Base-by-base conservation (phyloP, 2,797 vertebrate species). In the Pangasius mekongensis region DNA sequence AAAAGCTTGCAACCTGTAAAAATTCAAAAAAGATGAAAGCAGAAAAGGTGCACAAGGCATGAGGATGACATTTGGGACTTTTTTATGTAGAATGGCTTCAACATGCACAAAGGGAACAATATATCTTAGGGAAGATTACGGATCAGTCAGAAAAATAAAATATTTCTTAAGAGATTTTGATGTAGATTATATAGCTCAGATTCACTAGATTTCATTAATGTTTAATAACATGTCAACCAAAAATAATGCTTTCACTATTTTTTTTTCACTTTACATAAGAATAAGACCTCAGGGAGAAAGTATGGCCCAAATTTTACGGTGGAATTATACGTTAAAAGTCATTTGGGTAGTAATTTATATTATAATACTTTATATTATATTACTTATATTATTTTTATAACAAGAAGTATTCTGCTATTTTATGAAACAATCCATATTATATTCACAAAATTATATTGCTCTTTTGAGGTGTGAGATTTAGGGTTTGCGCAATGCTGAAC, bases 21-120 rank as follows among this genome's bases (percentile, higher is more conserved):
- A 82, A 80, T 56, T 82, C 85, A 49, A 52, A 73, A 73, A 30
- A 82, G 56, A 82, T 82, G 64, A 82, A 81, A 36, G 54, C 43
- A 67, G 62, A 74, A 49, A 85, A 83, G 78, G 78, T 83, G 86
- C 78, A 82, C 85, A 86, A 77, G 58, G 47, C 30, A 77, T 56
- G 4, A 56, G 33, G 62, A 60, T 87, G 86, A 87, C 86, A 87
- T 83, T 87, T 87, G 36, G n/a, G 80, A 16, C 80, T 67, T 67
- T 84, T 86, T 87, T n/a, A 73, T 66, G 64, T 39, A 43, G 39
- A 87, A 60, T 80, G 78, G 52, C 73, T 87, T 87, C 13, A 24
- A 73, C 36, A 8, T 58, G 52, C 66, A 69, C 86, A 87, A 81
- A 71, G 36, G 49, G 86, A 82, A 82, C 62, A 71, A 58, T 52